Percentiles rank a stretch among this genome's conserved stretches.
These are phyloP conservation scores for Chrysemys picta DNA, from an alignment of 2,113 vertebrate species.

Conservation along the genomic window DNA sequence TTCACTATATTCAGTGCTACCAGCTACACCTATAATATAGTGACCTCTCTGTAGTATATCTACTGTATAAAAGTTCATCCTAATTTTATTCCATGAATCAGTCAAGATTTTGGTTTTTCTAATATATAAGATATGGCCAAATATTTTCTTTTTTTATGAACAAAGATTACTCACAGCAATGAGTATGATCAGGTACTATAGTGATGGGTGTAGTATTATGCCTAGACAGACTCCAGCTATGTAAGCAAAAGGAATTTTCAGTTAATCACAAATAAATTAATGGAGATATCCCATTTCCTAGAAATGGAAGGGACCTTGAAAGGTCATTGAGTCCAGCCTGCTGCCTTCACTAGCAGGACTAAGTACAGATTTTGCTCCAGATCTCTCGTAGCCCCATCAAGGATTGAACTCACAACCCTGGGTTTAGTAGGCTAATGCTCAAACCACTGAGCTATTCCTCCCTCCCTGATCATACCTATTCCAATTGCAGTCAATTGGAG, in stretches of 20 bases:
- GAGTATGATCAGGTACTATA: background rate
- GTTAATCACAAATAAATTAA: no score
- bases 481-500: slow-evolving; percentile 1
- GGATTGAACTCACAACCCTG: no score
- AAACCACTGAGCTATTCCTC: no score
- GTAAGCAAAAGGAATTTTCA: background rate
- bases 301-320: no score
- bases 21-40: background rate
- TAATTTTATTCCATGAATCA: background rate
- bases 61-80: background rate
- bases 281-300: no score
- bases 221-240: background rate
- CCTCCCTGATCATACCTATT: background rate
- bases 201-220: background rate
- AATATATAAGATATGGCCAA: background rate
- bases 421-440: no score
- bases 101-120: background rate
- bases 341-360: no score
- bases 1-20: background rate
- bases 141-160: background rate
- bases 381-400: no score
- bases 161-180: background rate
- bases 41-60: background rate
- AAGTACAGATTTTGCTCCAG: no score
- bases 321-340: no score